Evolutionary conservation across 1,140 invertebrate genomes (phyloP).

Genomic region (Eulimnadia texana): DNA sequence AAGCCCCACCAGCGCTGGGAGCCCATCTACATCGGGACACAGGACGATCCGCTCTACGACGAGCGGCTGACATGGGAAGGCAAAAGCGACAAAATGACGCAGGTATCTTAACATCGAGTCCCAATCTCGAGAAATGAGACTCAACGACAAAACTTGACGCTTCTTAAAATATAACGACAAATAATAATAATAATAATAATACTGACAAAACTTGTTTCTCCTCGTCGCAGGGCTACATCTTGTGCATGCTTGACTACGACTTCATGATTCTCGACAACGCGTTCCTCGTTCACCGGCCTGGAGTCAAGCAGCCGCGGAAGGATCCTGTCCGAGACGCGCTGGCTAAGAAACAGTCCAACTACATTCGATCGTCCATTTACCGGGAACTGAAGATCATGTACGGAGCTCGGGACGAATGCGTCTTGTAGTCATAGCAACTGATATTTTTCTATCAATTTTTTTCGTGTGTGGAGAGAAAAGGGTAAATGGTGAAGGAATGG

Average conservation of each 20-base stretch:
- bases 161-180: too few relatives aligned
- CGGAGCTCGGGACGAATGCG: conserved; percentile 60
- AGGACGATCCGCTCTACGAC: conserved; percentile 60
- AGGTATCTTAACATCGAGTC: conserved; percentile 37
- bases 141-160: too few relatives aligned
- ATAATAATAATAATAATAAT: too few relatives aligned
- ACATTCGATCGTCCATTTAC: conserved; percentile 64
- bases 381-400: conserved; percentile 71
- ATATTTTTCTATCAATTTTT: background rate
- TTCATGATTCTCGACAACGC: conserved; percentile 68
- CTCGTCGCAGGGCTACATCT: conserved; percentile 19
- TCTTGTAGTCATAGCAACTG: conserved; percentile 36
- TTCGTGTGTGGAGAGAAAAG: background rate
- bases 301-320: conserved; percentile 35
- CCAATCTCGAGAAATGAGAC: too few relatives aligned
- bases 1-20: conserved; percentile 74
- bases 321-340: conserved; percentile 56
- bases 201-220: too few relatives aligned
- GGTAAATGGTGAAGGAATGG: background rate
- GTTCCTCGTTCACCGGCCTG: conserved; percentile 21
- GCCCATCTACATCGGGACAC: conserved; percentile 66
- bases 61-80: conserved; percentile 69
- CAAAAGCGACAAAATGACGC: conserved; percentile 72
- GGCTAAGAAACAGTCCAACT: conserved; percentile 56
- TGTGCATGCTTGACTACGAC: conserved; percentile 23